Base-by-base conservation (phyloP, 2,113 vertebrate genomes). In the Pseudorhombus dupliciocellatus region DNA sequence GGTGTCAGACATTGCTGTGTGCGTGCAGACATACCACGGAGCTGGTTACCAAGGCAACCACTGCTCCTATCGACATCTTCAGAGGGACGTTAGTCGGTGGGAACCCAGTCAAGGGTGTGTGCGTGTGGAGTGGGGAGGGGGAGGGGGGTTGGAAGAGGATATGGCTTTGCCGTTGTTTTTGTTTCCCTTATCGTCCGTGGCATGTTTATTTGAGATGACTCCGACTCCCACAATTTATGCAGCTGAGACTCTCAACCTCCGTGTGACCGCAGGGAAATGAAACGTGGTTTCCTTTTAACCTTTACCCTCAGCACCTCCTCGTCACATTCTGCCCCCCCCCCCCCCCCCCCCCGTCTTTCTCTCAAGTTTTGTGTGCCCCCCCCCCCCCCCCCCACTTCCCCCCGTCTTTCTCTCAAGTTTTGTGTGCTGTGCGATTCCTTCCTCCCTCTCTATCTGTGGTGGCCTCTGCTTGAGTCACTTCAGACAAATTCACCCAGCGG, bases 31-130 rank as follows among this genome's bases (percentile, higher is more conserved):
- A 77, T 75, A 62, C 78, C 73, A 87, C 55, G 2, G 80, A 81
- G 77, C 64, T 14, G 6, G 88, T 89, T 79, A 25, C 91, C 84
- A 84, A 76, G 76, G 87, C 77, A 90, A 92, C 90, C 71, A 20
- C 80, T 63, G 59, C 84, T 73, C 85, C 75, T 12, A 50, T 68
- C 61, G 7, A 54, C 30, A 9, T 78, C 70, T 75, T 20, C 1
- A 14, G 21, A 44, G 64, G 4, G 63, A 65, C 16, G 5, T 21
- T 26, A 66, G 53, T 79, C 61, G 60, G 66, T 81, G 70, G 65
- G 79, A 88, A 74, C 18, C 46, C 72, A 59, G 57, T 73, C 28
- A 18, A 44, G 42, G 42, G 42, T 18, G 16, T 16, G 7, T 22
- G 16, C 30, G 70, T 48, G 26, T 56, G 44, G 22, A 21, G 51